These are phyloP conservation scores for Polypedilum pembai DNA, from an alignment of 1,140 invertebrate species.

Conservation along the genomic window DNA sequence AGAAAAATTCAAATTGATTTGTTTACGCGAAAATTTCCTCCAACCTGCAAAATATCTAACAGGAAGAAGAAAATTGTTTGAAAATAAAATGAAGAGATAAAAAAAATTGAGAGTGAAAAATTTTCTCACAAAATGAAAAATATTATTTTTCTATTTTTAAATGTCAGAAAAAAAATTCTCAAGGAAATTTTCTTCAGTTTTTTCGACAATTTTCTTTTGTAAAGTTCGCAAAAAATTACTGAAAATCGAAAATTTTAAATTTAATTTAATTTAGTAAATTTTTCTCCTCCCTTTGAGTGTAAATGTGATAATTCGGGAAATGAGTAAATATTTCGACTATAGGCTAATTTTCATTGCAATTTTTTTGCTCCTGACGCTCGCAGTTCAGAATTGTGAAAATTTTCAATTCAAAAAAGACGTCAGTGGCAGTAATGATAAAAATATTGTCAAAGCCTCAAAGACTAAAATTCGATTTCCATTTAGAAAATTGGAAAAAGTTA, in stretches of 20 bases:
- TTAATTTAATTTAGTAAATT: not conserved
- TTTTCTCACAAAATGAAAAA: not conserved
- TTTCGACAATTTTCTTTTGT: conserved; percentile 15
- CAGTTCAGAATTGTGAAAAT: not conserved
- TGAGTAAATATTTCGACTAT: not conserved
- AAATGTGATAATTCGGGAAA: not conserved
- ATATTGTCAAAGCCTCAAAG: not conserved
- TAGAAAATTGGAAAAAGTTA: not conserved
- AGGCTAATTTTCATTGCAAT: not conserved
- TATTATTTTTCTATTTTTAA: conserved; percentile 15
- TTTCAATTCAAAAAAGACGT: not conserved
- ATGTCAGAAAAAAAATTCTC: conserved; percentile 6
- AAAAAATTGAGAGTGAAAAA: not conserved
- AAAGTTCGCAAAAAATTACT: not conserved
- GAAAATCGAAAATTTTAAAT: not conserved
- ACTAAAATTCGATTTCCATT: conserved; percentile 6
- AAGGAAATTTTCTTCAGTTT: conserved; percentile 22
- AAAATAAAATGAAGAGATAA: not conserved
- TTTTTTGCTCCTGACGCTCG: not conserved
- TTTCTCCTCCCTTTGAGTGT: not conserved
- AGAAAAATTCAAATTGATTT: not conserved
- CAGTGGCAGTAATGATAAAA: not conserved
- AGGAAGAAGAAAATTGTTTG: not conserved
- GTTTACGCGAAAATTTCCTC: not conserved
- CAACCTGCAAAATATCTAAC: not conserved